These are phyloP conservation scores for Poeciliopsis turneri DNA, from an alignment of 2,797 vertebrate species.

Conservation along the genomic window DNA sequence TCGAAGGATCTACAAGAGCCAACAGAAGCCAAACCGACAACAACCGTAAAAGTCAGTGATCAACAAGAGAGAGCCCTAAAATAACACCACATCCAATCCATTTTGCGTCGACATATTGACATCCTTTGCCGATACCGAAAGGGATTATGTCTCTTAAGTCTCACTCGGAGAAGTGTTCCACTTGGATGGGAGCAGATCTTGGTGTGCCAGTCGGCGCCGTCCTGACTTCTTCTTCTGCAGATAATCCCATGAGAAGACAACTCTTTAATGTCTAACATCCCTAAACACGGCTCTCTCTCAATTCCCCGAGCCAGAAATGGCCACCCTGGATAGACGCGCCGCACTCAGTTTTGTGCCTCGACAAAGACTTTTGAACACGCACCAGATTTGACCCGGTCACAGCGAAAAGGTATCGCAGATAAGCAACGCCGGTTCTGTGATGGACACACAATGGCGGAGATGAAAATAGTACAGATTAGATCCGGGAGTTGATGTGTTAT, in stretches of 20 bases:
- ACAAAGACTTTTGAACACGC: slow-evolving; percentile 40
- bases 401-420: slow-evolving; percentile 39
- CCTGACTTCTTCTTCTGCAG: slow-evolving; percentile 74
- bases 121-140: slow-evolving; percentile 69
- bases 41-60: slow-evolving; percentile 36
- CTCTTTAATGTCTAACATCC: slow-evolving; percentile 76
- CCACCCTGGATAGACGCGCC: slow-evolving; percentile 42
- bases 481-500: slow-evolving; percentile 8
- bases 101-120: slow-evolving; percentile 70
- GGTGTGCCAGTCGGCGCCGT: slow-evolving; percentile 67
- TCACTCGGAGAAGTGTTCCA: slow-evolving; percentile 78
- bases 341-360: slow-evolving; percentile 44
- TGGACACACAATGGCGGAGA: slow-evolving; percentile 1
- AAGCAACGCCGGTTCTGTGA: slow-evolving; percentile 15
- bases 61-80: slow-evolving; percentile 48
- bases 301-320: slow-evolving; percentile 69
- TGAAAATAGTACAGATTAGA: slow-evolving; percentile 30
- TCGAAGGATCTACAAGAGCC: slow-evolving; percentile 36
- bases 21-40: slow-evolving; percentile 56
- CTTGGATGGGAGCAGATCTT: slow-evolving; percentile 75
- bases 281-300: slow-evolving; percentile 57
- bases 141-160: slow-evolving; percentile 79
- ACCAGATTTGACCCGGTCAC: slow-evolving; percentile 41
- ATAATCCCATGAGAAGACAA: slow-evolving; percentile 76
- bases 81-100: slow-evolving; percentile 39